phyloP scores from a whole-genome alignment of 2,797 vertebrate species.

The Cephalopachus bancanus region DNA sequence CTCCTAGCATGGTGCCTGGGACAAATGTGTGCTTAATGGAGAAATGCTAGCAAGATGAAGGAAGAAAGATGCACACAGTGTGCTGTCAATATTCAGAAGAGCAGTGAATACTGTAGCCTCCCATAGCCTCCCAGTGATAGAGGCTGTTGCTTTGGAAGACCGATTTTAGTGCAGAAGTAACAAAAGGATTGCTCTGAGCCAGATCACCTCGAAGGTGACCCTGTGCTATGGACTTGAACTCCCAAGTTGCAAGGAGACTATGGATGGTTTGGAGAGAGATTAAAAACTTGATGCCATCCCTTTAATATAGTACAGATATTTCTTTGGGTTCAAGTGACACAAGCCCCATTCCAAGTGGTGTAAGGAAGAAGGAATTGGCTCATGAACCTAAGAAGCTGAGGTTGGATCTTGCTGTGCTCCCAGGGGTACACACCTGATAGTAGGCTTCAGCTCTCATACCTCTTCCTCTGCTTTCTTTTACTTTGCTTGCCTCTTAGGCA shows the following conservation, averaged over 20 bases:
- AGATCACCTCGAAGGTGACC: not conserved
- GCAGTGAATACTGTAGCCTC: not conserved
- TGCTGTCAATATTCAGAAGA: not conserved
- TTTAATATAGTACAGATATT: not conserved
- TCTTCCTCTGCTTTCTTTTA: not conserved
- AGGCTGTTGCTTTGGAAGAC: not conserved
- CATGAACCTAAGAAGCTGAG: not conserved
- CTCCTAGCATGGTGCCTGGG: not conserved
- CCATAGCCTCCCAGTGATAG: not conserved
- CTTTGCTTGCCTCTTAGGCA: not conserved
- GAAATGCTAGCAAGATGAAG: not conserved
- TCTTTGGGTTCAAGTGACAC: not conserved
- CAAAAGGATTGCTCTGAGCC: not conserved
- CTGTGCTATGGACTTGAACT: slow-evolving; percentile 17
- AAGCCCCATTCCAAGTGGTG: not conserved
- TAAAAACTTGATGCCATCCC: not conserved
- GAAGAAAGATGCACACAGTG: not conserved
- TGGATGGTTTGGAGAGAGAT: not conserved
- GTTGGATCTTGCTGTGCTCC: not conserved
- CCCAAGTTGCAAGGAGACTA: not conserved
- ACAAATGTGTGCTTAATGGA: not conserved
- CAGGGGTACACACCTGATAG: accelerated
- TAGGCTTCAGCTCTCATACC: not conserved
- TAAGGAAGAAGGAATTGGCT: not conserved
- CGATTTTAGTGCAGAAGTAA: not conserved